These are phyloP conservation scores for Danio tinwini DNA, from an alignment of 2,797 vertebrate species.

Conservation along the genomic window DNA sequence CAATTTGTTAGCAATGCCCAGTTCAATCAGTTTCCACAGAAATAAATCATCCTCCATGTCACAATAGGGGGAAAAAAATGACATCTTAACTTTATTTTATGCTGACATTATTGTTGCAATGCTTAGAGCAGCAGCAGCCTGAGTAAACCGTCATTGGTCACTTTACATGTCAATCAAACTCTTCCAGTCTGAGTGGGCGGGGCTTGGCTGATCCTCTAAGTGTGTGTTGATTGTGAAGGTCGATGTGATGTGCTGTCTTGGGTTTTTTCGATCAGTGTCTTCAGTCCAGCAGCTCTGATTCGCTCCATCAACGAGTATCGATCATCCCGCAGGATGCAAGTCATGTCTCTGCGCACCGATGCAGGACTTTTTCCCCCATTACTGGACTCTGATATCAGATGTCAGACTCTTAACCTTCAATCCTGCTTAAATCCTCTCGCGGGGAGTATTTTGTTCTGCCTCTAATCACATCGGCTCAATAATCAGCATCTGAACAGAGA, in stretches of 20 bases:
- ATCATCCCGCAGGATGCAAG: constrained; percentile 34
- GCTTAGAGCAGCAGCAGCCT: not conserved
- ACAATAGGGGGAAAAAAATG: no score
- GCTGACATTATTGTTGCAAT: no score
- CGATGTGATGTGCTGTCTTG: not conserved
- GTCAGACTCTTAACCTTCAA: constrained; percentile 17
- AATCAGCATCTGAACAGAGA: not conserved
- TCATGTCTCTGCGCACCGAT: constrained; percentile 20
- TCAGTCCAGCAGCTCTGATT: constrained; percentile 1
- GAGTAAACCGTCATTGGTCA: not conserved
- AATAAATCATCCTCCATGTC: no score
- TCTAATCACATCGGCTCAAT: constrained; percentile 13
- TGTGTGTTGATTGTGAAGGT: not conserved
- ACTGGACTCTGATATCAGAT: constrained; percentile 8
- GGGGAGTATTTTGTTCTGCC: not conserved
- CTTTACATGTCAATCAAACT: not conserved
- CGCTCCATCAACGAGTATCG: constrained; percentile 40
- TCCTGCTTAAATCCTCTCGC: not conserved
- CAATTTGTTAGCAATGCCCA: no score
- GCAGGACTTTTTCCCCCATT: constrained; percentile 22
- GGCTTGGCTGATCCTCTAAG: not conserved
- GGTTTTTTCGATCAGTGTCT: constrained; percentile 26
- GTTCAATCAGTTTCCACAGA: no score
- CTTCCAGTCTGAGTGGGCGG: not conserved
- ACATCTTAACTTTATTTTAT: no score